phyloP scores from a whole-genome alignment of 35 echinoderm and acorn worm species.

The Diadema setosum region DNA sequence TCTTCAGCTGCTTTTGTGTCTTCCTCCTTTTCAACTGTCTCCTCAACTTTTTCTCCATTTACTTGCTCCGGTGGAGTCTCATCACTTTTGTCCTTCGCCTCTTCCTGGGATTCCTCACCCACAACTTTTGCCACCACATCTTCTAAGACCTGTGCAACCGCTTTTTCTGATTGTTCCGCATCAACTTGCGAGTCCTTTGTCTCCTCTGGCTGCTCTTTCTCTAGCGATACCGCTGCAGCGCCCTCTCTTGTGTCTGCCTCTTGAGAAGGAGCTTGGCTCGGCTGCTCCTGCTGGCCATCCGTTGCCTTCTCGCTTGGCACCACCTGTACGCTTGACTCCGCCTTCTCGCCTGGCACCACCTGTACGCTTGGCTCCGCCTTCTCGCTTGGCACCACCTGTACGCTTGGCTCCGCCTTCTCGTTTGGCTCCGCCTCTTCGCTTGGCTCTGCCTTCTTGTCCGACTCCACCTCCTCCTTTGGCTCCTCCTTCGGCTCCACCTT shows the following conservation, averaged over 20 bases:
- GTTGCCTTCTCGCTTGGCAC: background rate
- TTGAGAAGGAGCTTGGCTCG: no score
- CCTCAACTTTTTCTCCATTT: background rate
- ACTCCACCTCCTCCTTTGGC: background rate
- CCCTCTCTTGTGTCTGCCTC: no score
- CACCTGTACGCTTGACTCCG: background rate
- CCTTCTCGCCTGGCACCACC: no score
- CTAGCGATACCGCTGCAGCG: no score
- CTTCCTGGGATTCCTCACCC: background rate
- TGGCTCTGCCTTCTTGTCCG: background rate
- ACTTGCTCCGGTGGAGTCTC: no score
- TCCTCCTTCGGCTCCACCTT: background rate
- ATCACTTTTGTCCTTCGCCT: background rate
- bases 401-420: background rate
- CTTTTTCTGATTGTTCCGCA: background rate
- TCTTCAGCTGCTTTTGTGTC: background rate
- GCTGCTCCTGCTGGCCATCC: no score
- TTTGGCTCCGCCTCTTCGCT: background rate
- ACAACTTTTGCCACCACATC: background rate
- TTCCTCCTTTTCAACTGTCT: background rate
- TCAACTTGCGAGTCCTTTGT: no score
- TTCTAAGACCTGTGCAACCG: background rate
- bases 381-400: background rate
- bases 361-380: background rate
- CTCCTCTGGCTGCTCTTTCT: no score